Conservation (phyloP, 2,888 invertebrate genomes). For the Clepsis dumicolana region DNA sequence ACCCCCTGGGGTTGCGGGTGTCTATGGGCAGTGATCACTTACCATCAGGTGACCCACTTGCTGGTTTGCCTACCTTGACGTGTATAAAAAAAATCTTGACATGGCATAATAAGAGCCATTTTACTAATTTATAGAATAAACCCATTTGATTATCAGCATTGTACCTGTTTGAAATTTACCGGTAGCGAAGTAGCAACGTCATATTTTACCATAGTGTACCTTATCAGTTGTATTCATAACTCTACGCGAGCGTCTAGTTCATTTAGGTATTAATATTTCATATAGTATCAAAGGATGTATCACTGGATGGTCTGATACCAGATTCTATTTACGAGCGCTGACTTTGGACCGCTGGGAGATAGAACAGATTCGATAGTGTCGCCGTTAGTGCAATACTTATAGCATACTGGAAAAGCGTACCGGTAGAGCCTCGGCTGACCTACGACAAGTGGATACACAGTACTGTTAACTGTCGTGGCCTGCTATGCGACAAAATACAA, state of each 20-base stretch:
- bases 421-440: constrained; percentile 56
- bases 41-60: no score
- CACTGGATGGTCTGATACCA: constrained; percentile 65
- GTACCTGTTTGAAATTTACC: constrained; percentile 37
- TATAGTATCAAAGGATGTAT: constrained; percentile 76
- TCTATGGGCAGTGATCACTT: no score
- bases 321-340: constrained; percentile 76
- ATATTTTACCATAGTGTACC: constrained; percentile 47
- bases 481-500: constrained; percentile 48
- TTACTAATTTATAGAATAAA: constrained; percentile 28
- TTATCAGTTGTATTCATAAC: constrained; percentile 75
- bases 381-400: constrained; percentile 61
- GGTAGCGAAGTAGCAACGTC: constrained; percentile 39
- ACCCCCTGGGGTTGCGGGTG: no score
- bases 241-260: constrained; percentile 61
- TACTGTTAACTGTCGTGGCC: constrained; percentile 44
- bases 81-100: constrained; percentile 16
- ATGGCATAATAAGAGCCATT: constrained; percentile 3
- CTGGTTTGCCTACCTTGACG: no score
- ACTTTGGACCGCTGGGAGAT: constrained; percentile 65
- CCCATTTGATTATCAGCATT: constrained; percentile 22
- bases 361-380: constrained; percentile 63
- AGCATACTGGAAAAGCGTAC: constrained; percentile 53
- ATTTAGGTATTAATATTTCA: constrained; percentile 74
- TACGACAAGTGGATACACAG: constrained; percentile 53